Base-by-base conservation (phyloP, 2,888 invertebrate species). In the Drosophila cognata region DNA sequence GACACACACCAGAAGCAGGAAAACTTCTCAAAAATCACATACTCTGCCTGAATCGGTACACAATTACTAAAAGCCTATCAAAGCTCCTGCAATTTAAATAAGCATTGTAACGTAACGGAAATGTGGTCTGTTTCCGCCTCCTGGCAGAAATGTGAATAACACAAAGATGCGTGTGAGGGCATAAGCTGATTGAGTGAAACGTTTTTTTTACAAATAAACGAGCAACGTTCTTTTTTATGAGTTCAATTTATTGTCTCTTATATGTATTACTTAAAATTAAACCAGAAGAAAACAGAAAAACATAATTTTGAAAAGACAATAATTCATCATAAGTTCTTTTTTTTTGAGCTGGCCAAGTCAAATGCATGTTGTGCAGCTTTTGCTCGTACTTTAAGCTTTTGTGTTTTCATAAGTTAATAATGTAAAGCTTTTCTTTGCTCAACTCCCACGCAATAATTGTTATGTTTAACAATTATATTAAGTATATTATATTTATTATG, bases 1-100 rank as follows among this genome's bases (percentile, higher is more conserved):
- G 62, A 62, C 43, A 33, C 43, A 61, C 33, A 35, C 62, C 62
- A 43, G 13, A 29, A 16, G 11, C 28, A 10, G 48, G n/a, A 11
- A 2, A 25, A 29, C 28, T 16, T 43, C 11, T 46, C 43, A 21
- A 13, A 25, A 28, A 6, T 21, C 8, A 21, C 11, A 21, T 1
- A 6, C 6, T 4, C 4, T 43, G 13, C 46, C 7, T 21, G 13
- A 46, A 41, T n/a, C 41, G 41, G 41, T 41, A 41, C 10, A n/a
- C 41, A 28, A 28, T 31, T 28, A n/a, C 4, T n/a, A 29, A 31
- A 43, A 46, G 16, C 21, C 31, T 18, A 6, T 31, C 21, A 46
- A 21, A 46, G 31, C 11, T 46, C 21, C 4, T 7, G 16, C 16
- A 8, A 16, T 25, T 25, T 16, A 21, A 46, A 8, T 4, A 25